Evolutionary conservation across 53 echinoderm and acorn worm species (phyloP).

Genomic region (Patiria pectinifera): DNA sequence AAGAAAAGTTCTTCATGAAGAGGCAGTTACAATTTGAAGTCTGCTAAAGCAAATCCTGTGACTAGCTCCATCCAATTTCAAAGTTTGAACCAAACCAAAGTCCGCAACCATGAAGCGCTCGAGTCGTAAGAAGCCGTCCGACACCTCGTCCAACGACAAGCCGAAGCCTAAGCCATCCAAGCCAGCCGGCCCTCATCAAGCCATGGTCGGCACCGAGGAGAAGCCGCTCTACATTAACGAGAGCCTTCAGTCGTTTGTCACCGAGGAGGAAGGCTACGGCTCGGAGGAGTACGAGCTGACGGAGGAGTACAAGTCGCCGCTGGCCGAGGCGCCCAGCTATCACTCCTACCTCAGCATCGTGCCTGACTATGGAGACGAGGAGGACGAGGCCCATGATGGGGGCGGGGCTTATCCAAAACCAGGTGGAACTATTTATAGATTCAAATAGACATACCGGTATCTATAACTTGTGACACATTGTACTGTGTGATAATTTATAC

Average conservation of each 20-base stretch:
- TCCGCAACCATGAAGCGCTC: constrained; percentile 29
- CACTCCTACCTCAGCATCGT: constrained; percentile 84
- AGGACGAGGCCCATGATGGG: background rate
- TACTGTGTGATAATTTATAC: background rate
- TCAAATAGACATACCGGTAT: background rate
- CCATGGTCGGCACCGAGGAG: background rate
- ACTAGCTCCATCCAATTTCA: too few relatives aligned
- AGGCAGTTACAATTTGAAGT: too few relatives aligned
- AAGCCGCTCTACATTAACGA: constrained; percentile 49
- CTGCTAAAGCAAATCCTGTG: too few relatives aligned
- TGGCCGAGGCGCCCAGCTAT: constrained; percentile 79
- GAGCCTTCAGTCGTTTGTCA: constrained; percentile 28
- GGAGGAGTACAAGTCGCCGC: constrained; percentile 75
- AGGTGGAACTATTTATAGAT: constrained; percentile 17
- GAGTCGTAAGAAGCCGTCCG: constrained; percentile 15
- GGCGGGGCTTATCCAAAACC: constrained; percentile 9
- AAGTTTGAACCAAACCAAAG: background rate
- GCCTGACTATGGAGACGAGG: constrained; percentile 59
- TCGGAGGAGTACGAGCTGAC: constrained; percentile 59
- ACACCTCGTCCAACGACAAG: background rate
- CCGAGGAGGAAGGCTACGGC: constrained; percentile 54
- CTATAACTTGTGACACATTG: background rate
- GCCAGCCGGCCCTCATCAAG: background rate
- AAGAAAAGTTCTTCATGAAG: too few relatives aligned
- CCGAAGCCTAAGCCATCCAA: background rate